Evolutionary conservation across 2,888 invertebrate genomes (phyloP), one percentile per base, ranked within the genome.

Genomic region (Drosophila yooni): DNA sequence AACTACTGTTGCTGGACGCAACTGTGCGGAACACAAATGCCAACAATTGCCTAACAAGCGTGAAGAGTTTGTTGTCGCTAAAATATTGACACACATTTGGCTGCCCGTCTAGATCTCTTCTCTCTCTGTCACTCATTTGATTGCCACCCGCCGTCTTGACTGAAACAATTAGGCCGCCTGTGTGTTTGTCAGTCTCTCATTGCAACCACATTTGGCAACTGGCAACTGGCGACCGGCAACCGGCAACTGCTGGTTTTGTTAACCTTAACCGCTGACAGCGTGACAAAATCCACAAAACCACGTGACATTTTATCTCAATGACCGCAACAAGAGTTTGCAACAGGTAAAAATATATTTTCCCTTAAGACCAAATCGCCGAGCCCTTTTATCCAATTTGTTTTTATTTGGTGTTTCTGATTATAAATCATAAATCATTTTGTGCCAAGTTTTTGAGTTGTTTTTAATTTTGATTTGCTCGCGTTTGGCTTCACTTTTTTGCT

Each of bases 231-330:
- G 76, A 76, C 78, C 78, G 70, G 74, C 70, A 74, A 81, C 74
- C 69, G 79, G 31, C 57, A 40, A n/a, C 75, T 71, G 79, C 69
- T 57, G 60, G 57, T 67, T 59, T 70, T 40, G 62, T 56, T 18
- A 18, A 0, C 18, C 18, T 8, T 81, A 88, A 90, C 89, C 90
- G 89, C 90, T 90, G 91, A 90, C 88, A 88, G 91, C 90, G 88
- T 90, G 79, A 88, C 88, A 82, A 88, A 90, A 90, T 76, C 77
- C 38, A 67, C 68, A 61, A 64, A 76, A 89, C 91, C 91, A 91
- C 90, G 90, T 91, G 91, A 89, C 82, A 91, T 88, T 91, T 89
- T 84, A 91, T 81, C 82, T 89, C 81, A 90, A 91, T 89, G 86
- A 91, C 91, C 91, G 82, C 87, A 88, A 84, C 76, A 76, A 64